Conservation (phyloP, 2,888 invertebrate species). For the Lasioglossum leucozonium region DNA sequence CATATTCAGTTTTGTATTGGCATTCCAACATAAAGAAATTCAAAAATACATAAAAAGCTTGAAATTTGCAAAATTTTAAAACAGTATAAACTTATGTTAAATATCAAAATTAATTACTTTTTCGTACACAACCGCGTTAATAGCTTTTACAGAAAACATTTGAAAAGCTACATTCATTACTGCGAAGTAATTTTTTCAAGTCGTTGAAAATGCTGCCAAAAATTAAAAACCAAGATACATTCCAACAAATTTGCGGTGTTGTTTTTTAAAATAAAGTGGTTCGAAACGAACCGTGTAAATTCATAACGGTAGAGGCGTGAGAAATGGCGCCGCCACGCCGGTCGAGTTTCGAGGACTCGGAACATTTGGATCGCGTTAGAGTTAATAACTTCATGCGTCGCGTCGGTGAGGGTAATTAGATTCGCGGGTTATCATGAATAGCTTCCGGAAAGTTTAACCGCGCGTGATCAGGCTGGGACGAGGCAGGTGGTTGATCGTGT, state of each 20-base stretch:
- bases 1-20: no score
- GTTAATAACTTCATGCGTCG: slow-evolving; percentile 41
- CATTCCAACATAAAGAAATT: no score
- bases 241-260: no score
- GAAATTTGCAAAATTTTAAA: no score
- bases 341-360: slow-evolving; percentile 26
- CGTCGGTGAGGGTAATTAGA: slow-evolving; percentile 45
- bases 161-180: neutral
- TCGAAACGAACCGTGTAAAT: neutral
- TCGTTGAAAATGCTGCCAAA: no score
- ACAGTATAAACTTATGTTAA: no score
- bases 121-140: no score
- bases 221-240: no score
- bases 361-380: slow-evolving; percentile 32
- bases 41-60: no score
- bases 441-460: slow-evolving; percentile 42
- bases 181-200: neutral
- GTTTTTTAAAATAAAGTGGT: neutral
- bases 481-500: neutral
- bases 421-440: slow-evolving; percentile 41
- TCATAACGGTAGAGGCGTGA: neutral
- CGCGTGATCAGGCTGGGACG: neutral
- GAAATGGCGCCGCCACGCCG: neutral
- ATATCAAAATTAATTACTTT: neutral
- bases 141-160: neutral